Base-by-base conservation (phyloP, 1,140 invertebrate genomes). In the Theocolax elegans region DNA sequence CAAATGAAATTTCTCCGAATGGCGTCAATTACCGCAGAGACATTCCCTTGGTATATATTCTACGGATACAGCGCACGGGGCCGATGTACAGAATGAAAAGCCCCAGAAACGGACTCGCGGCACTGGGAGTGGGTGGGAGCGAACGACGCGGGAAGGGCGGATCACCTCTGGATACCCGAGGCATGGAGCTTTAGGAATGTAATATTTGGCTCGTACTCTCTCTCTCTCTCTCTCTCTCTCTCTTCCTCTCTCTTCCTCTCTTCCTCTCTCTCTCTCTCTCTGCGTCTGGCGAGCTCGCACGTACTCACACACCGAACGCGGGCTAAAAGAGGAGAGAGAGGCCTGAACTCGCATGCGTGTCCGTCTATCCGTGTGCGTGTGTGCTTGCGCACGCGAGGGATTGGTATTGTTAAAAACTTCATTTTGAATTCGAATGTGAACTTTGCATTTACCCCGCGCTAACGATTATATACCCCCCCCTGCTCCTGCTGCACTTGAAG, bases 1-100 rank as follows among this genome's bases (percentile, higher is more conserved):
- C 35, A 66, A 66, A 66, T 66, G 64, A 66, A 66, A 66, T 66
- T 66, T 66, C 64, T 54, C 51, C 64, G 40, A 66, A 56, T 66
- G 51, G 25, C 64, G 64, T 66, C 64, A 56, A 66, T 66, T 66
- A 66, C 49, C 40, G 27, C 49, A 42, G 44, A 53, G 46, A 54
- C 63, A 53, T 42, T 53, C 63, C 31, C 46, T 9, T n/a, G 4
- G 6, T 46, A 19, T 46, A 46, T 19, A 35, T 35, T 10, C 31
- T 35, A 35, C 38, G 7, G 23, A 8, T 19, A 54, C 9, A n/a
- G 51, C 27, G 4, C 21, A 13, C 3, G 9, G 4, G 21, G 40
- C 3, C 42, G 42, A 62, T 48, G 27, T 63, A 63, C 46, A 48
- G 60, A 63, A 49, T 35, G 60, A 63, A 35, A 49, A 44, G 38